phyloP scores from a whole-genome alignment of 2,888 invertebrate genomes.

The Geophilus truncorum region DNA sequence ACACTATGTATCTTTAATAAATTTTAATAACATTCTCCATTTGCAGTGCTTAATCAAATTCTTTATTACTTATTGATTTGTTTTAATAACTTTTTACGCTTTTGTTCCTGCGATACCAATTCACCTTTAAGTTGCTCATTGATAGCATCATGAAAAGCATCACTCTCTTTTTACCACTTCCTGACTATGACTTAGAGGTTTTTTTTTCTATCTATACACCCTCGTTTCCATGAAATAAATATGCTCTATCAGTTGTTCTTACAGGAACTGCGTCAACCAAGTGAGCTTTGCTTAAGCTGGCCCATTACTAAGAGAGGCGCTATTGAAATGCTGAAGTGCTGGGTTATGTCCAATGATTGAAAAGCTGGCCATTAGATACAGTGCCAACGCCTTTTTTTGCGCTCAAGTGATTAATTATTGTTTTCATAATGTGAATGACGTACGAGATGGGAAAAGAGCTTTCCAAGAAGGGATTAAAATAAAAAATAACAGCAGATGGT shows the following conservation, averaged over 20 bases:
- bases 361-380: neutral
- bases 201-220: neutral
- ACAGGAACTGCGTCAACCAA: neutral
- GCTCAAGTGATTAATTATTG: conserved; percentile 3
- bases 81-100: neutral
- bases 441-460: neutral
- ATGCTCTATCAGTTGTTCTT: conserved; percentile 12
- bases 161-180: conserved; percentile 13
- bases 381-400: neutral
- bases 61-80: neutral
- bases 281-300: conserved; percentile 17
- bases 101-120: neutral
- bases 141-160: neutral
- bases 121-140: neutral
- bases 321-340: neutral
- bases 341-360: neutral
- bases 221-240: neutral
- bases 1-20: neutral
- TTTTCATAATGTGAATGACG: neutral
- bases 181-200: neutral
- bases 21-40: neutral
- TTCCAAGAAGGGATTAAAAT: neutral
- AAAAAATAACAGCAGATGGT: too few relatives aligned
- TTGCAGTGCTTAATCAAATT: neutral
- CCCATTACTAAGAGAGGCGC: neutral